A percentile compares a stretch with the other conserved stretches of the same genome.
phyloP scores from a whole-genome alignment of 1,140 invertebrate species.

The Eupristina koningsbergeri region DNA sequence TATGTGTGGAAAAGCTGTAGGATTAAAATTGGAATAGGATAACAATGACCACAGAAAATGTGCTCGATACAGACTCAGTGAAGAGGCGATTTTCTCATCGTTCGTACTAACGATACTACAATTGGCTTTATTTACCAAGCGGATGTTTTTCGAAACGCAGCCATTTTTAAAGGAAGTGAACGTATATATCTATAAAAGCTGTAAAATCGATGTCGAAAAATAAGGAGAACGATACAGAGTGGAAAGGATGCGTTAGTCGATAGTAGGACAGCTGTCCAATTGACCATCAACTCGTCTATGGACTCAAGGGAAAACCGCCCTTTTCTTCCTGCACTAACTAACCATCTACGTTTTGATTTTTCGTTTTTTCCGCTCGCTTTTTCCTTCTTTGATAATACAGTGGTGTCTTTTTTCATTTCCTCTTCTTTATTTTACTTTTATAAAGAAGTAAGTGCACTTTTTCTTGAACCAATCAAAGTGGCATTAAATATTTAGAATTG shows the following conservation, averaged over 20 bases:
- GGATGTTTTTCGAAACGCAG: conserved; percentile 38
- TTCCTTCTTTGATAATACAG: conserved; percentile 11
- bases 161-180: not conserved
- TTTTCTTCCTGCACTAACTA: conserved; percentile 58
- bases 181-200: not conserved
- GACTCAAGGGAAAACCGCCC: conserved; percentile 66
- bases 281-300: conserved; percentile 61
- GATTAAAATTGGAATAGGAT: not conserved
- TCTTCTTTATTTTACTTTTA: not conserved
- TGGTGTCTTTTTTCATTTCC: conserved; percentile 25
- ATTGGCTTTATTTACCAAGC: conserved; percentile 63
- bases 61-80: not conserved
- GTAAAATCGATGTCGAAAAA: conserved; percentile 21
- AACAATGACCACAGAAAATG: not conserved
- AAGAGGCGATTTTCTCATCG: conserved; percentile 40
- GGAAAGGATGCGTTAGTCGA: conserved; percentile 50
- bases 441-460: not conserved
- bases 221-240: conserved; percentile 36
- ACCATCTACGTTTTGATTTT: conserved; percentile 49
- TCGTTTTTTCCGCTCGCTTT: conserved; percentile 19
- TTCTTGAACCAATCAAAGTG: conserved; percentile 68
- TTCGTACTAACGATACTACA: conserved; percentile 57
- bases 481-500: conserved; percentile 71
- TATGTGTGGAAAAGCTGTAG: not conserved
- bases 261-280: conserved; percentile 66